Evolutionary conservation across 2,888 invertebrate genomes (phyloP).

Genomic region (Folsomia manolachei): DNA sequence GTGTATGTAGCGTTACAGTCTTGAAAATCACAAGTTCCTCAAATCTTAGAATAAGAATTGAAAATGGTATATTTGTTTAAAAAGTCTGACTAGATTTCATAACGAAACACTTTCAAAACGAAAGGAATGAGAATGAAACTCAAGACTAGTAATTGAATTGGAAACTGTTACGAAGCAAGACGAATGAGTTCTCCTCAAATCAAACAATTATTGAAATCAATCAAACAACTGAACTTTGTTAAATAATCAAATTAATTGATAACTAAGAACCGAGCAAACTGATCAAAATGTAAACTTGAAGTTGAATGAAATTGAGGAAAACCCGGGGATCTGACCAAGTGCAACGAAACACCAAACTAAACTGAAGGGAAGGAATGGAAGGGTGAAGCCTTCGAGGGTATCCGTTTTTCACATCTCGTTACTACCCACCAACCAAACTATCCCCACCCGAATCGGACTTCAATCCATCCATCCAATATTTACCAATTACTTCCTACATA

Average conservation of each 20-base stretch:
- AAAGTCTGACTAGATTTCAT: constrained; percentile 1
- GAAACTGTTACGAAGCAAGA: no score
- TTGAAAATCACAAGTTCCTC: not conserved
- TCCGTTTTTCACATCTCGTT: not conserved
- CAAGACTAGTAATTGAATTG: constrained; percentile 12
- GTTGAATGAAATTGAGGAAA: not conserved
- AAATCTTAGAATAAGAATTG: not conserved
- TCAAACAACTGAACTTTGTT: not conserved
- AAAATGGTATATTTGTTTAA: no score
- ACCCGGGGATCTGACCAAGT: constrained; percentile 20
- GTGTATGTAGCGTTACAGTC: not conserved
- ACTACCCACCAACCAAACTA: not conserved
- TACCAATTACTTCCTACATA: not conserved
- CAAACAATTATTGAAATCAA: no score
- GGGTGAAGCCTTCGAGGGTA: constrained; percentile 22
- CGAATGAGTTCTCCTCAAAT: not conserved
- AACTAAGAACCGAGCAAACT: not conserved
- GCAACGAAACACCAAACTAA: constrained; percentile 47
- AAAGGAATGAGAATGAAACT: not conserved
- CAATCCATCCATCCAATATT: not conserved
- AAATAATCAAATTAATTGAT: not conserved
- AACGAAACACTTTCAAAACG: not conserved
- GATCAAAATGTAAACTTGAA: not conserved
- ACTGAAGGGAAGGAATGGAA: no score
- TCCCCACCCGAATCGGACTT: not conserved